Evolutionary conservation across 2,888 invertebrate genomes (phyloP).

Genomic region (Geotrupes spiniger): DNA sequence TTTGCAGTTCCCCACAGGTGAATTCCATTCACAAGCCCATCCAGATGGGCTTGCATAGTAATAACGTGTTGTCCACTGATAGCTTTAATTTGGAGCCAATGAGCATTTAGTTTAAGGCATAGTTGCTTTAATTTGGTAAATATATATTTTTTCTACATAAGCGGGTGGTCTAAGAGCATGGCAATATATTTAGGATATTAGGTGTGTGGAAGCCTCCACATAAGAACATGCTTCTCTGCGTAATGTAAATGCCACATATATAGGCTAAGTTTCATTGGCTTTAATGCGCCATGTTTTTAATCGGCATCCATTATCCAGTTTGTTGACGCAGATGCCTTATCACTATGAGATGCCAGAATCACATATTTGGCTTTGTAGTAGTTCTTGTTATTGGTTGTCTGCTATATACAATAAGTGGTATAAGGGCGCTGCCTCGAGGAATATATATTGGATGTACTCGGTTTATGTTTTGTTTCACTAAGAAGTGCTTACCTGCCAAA

Average conservation of each 20-base stretch:
- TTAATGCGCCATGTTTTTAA: neutral
- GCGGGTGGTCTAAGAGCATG: conserved; percentile 7
- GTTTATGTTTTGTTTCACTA: neutral
- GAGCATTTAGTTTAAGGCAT: conserved; percentile 6
- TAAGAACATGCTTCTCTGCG: neutral
- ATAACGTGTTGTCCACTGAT: conserved; percentile 17
- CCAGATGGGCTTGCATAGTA: conserved; percentile 20
- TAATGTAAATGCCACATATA: neutral
- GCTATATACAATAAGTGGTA: neutral
- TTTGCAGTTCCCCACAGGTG: conserved; percentile 24
- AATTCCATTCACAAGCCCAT: conserved; percentile 23
- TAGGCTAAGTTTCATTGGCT: neutral
- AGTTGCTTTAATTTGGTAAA: conserved; percentile 15
- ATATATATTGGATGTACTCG: neutral
- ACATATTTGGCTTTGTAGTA: too few species aligned
- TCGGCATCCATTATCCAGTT: neutral
- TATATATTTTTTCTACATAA: conserved; percentile 15
- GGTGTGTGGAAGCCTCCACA: conserved; percentile 2
- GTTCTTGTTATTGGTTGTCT: neutral
- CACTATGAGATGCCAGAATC: neutral
- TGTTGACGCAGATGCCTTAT: neutral
- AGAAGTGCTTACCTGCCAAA: neutral
- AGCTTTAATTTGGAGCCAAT: conserved; percentile 8
- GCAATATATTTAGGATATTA: conserved; percentile 11
- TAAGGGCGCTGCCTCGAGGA: neutral